Evolutionary conservation across 2,113 vertebrate genomes (phyloP), one percentile per base, ranked within the genome.

Genomic region (Alethe diademata): DNA sequence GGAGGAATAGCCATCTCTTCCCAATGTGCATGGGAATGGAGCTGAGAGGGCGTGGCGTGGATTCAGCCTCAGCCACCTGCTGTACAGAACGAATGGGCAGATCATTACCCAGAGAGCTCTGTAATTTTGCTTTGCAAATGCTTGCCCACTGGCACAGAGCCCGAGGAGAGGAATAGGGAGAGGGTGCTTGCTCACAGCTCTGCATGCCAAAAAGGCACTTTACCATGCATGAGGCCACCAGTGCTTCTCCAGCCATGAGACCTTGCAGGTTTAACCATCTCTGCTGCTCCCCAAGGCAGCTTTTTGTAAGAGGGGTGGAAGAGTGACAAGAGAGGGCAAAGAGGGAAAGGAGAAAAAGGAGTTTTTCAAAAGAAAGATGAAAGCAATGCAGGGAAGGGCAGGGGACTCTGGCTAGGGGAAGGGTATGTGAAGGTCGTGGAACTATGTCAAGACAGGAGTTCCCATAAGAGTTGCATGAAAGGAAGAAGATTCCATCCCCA

Each of bases 91-190:
- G 66, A 95, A 94, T 9, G 14, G 85, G 90, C 88, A 94, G 82
- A 94, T 95, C 96, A 84, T 94, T 88, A 94, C 85, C 92, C 94
- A 60, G 85, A 94, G 90, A 86, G 82, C 90, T 94, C 92, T 95
- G 92, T 95, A 97, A 97, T 96, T 96, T 96, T 86, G 62, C 92
- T 94, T 86, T 83, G 75, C 90, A 96, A 90, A 96, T 84, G 82
- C 93, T 90, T 86, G 78, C 93, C 95, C 18, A 2, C 57, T 96
- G 96, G 94, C 93, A 4, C 48, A 56, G 45, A 90, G 94, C 92
- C 90, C 33, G 82, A 93, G 85, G 88, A 95, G 70, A 71, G 83
- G 71, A 91, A 87, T 45, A 35, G 76, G 72, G 79, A 96, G 88
- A 89, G 56, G 57, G 51, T 80, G 56, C 78, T 51, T 74, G 85